A percentile compares a stretch with the other conserved stretches of the same genome.
phyloP scores from a whole-genome alignment of 2,888 invertebrate species.

The Machimus rusticus region DNA sequence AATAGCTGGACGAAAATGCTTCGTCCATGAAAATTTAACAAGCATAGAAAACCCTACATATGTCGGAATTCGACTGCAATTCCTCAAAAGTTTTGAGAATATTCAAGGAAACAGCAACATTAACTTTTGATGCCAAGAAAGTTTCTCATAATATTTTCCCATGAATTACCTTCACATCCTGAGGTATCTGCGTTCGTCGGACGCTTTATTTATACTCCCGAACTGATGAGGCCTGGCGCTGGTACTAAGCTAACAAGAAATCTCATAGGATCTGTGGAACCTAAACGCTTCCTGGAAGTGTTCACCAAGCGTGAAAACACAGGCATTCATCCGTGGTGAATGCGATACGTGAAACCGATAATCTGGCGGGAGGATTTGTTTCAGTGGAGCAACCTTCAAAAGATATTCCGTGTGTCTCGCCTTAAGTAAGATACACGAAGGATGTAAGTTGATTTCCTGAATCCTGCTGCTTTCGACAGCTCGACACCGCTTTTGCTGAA shows the following conservation, averaged over 20 bases:
- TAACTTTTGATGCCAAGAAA: not conserved
- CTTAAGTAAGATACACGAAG: slow-evolving; percentile 2
- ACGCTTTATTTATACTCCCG: not conserved
- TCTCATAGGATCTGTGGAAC: not conserved
- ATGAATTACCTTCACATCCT: not conserved
- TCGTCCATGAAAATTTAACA: not conserved
- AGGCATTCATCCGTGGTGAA: slow-evolving; percentile 20
- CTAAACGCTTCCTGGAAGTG: not conserved
- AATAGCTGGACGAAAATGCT: not conserved
- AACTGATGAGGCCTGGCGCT: not conserved
- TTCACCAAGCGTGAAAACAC: slow-evolving; percentile 8
- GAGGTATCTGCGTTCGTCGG: not conserved
- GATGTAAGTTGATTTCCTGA: slow-evolving; percentile 28
- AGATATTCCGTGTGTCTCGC: not conserved
- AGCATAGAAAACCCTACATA: not conserved
- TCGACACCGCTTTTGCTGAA: not conserved
- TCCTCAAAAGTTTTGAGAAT: not conserved
- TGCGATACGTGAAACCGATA: slow-evolving; percentile 31
- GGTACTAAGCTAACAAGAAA: not conserved
- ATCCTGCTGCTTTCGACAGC: not conserved
- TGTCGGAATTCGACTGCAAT: not conserved
- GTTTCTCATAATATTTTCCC: not conserved
- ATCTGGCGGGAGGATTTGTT: slow-evolving; percentile 7
- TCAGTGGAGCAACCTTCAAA: not conserved
- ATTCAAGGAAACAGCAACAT: not conserved